Percentiles rank a stretch among this genome's conserved stretches.
Evolutionary conservation across 2,113 vertebrate species (phyloP).

Genomic region (Penelope pileata): DNA sequence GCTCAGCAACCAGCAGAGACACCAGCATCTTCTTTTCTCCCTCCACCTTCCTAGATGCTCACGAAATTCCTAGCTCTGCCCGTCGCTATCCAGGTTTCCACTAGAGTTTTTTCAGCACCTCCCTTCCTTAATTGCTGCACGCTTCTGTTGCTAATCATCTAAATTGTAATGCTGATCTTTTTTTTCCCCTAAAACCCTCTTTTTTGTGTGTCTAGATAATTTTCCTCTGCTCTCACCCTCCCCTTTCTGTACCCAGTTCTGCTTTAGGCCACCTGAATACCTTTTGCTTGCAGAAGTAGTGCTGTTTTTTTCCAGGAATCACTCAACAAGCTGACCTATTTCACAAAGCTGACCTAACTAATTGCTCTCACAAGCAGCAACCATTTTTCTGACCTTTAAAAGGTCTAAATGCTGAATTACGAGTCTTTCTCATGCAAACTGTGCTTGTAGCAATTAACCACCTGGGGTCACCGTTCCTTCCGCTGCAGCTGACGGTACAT

Average conservation of each 20-base stretch:
- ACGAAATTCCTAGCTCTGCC: not conserved
- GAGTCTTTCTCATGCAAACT: not conserved
- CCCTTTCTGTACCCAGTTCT: rapidly evolving
- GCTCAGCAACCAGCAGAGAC: not conserved
- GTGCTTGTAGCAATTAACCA: not conserved
- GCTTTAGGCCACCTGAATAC: not conserved
- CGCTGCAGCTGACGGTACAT: not conserved
- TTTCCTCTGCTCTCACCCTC: not conserved
- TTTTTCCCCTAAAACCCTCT: not conserved
- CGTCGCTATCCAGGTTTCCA: not conserved
- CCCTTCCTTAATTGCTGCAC: not conserved
- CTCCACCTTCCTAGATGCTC: not conserved
- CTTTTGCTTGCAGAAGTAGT: not conserved
- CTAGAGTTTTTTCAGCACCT: not conserved
- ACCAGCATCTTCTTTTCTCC: not conserved
- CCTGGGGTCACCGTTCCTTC: not conserved
- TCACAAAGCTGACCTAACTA: not conserved
- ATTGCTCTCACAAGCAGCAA: not conserved
- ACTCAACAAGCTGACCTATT: not conserved
- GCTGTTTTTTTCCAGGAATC: not conserved
- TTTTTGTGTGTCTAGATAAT: not conserved
- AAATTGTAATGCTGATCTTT: not conserved
- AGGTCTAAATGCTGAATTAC: not conserved
- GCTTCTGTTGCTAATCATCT: not conserved
- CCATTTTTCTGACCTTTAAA: not conserved